Conservation (phyloP, 2,888 invertebrate species). For the Chrysolina haemoptera region DNA sequence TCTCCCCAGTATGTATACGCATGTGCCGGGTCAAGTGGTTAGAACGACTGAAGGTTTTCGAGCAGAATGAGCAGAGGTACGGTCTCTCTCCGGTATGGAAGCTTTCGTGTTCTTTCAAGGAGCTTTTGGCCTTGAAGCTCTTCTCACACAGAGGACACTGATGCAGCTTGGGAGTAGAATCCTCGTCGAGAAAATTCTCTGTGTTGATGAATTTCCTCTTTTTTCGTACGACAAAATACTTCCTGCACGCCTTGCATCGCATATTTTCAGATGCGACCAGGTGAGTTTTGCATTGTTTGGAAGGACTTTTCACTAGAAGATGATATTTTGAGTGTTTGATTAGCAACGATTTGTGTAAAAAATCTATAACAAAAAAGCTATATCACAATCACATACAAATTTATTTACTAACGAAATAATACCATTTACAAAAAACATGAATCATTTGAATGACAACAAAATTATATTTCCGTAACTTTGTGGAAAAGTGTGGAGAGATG, state of each 20-base stretch:
- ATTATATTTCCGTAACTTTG: no score
- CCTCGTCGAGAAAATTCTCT: not conserved
- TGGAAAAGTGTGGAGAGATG: no score
- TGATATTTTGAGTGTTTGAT: not conserved
- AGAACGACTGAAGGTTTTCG: not conserved
- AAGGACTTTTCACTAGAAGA: not conserved
- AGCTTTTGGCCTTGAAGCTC: not conserved
- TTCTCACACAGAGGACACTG: not conserved
- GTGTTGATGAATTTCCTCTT: not conserved
- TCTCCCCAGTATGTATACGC: not conserved
- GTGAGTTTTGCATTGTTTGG: no score
- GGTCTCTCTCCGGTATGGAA: not conserved
- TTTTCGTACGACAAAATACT: not conserved
- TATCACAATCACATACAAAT: no score
- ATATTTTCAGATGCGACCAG: not conserved
- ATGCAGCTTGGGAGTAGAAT: not conserved
- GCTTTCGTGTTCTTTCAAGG: not conserved
- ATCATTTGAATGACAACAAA: no score
- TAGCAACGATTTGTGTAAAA: not conserved
- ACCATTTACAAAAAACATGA: no score
- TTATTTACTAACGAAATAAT: no score
- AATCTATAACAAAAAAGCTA: not conserved
- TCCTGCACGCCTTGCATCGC: not conserved
- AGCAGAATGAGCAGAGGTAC: not conserved
- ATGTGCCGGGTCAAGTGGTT: not conserved